Percentiles rank a stretch among this genome's conserved stretches.
These are phyloP conservation scores for Pygoscelis antarcticus DNA, from an alignment of 2,113 vertebrate species.

Conservation along the genomic window DNA sequence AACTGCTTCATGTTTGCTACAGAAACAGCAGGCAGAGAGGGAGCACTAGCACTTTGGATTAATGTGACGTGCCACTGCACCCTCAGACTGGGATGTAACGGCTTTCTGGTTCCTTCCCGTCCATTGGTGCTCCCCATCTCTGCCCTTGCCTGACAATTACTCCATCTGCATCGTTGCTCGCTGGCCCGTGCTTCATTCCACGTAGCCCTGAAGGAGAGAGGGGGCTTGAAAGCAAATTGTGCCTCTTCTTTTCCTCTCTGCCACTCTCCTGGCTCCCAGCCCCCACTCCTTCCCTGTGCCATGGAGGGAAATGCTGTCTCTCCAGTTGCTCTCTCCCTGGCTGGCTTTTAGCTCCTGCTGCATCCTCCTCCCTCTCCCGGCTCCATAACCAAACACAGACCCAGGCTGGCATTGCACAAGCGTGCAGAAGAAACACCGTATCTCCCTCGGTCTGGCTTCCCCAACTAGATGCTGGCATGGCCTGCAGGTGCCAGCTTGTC, in stretches of 20 bases:
- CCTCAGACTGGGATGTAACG: background rate
- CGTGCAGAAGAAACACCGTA: accelerated
- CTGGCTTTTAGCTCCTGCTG: background rate
- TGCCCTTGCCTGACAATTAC: background rate
- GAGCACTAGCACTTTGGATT: accelerated
- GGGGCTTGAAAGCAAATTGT: background rate
- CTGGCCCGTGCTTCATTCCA: background rate
- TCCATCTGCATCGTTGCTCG: background rate
- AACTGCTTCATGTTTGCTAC: background rate
- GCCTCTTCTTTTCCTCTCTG: background rate
- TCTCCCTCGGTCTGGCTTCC: background rate
- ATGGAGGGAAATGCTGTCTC: background rate
- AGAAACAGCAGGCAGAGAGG: background rate
- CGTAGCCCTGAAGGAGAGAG: background rate
- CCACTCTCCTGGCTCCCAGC: background rate
- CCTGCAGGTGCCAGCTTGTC: background rate
- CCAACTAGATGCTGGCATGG: background rate
- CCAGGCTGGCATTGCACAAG: background rate
- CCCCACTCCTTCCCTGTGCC: background rate
- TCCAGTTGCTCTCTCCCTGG: background rate
- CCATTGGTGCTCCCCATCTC: background rate
- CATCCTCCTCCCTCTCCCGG: background rate
- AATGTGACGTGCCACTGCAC: background rate
- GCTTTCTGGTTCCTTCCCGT: background rate
- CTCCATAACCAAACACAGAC: background rate